Evolutionary conservation across 1,140 invertebrate genomes (phyloP).

Genomic region (Drosophila hydei): DNA sequence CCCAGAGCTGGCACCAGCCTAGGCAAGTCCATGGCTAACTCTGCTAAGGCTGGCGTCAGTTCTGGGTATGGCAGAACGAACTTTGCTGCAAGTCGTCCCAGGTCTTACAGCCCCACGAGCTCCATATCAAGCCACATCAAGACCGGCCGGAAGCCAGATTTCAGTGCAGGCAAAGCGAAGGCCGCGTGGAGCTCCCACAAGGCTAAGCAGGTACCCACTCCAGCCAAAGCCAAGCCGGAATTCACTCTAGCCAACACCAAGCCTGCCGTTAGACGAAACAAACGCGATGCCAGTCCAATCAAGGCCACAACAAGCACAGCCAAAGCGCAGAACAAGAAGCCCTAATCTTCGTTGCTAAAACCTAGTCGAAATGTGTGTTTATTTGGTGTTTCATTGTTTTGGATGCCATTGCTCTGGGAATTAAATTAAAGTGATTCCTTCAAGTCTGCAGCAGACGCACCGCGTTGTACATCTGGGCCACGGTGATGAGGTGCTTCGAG

Average conservation of each 20-base stretch:
- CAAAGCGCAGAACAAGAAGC: background rate
- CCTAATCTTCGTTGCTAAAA: background rate
- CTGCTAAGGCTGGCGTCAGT: background rate
- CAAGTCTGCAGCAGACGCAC: constrained; percentile 65
- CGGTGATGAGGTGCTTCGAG: constrained; percentile 60
- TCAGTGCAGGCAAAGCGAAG: background rate
- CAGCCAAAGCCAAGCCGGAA: background rate
- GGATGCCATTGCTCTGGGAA: background rate
- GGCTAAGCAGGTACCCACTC: background rate
- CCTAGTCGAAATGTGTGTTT: background rate
- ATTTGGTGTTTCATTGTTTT: constrained; percentile 1
- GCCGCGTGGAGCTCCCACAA: background rate
- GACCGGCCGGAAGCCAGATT: background rate
- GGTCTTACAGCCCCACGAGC: background rate
- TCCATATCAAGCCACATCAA: background rate
- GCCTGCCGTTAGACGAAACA: too few species aligned
- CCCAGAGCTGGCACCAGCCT: background rate
- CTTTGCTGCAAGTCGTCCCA: background rate
- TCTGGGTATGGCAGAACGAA: background rate
- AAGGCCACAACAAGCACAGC: background rate
- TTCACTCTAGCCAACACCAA: too few species aligned
- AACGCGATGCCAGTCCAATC: too few species aligned
- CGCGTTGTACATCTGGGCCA: constrained; percentile 82
- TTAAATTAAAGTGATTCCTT: constrained; percentile 49
- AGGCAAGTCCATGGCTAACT: background rate